Evolutionary conservation across 2,888 invertebrate species (phyloP), one percentile per base, ranked within the genome.

Genomic region (Trichopoda pennipes): DNA sequence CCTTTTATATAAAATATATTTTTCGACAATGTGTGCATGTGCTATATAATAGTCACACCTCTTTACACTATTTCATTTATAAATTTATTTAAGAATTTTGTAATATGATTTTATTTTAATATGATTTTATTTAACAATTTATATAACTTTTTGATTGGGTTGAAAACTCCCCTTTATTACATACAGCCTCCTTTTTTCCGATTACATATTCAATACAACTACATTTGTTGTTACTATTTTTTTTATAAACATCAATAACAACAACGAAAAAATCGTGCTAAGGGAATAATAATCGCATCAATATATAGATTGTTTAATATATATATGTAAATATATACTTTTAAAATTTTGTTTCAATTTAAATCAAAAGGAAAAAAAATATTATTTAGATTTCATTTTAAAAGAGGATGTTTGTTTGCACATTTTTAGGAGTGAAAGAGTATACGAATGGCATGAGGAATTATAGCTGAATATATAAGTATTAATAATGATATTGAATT

Each of bases 271-370:
- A 51, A 28, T 8, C 17, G 28, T 28, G 7, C n/a, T 7, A 12
- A 7, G 16, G 44, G 7, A 53, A 73, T 55, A 53, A 73, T 55
- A 66, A n/a, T 42, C 32, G 16, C 51, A 32, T 68, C 60, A 66
- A 28, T 60, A 58, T 51, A 28, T 56, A 47, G 56, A 75, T 51
- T 66, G 66, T 66, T 66, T 47, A 60, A 75, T 68, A 42, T 75
- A 42, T 61, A 42, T 75, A 42, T 61, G 61, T 44, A 60, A 60
- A 28, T 28, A 38, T 38, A 38, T 38, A n/a, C n/a, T 38, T 10
- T 68, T 61, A 61, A 76, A 61, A 76, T 76, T 76, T 61, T 44
- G 60, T 76, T 68, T 69, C 60, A 60, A 69, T 68, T 68, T 44
- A 76, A 64, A 74, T 28, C 19, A 21, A 14, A 17, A 47, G 38